A percentile compares a stretch with the other conserved stretches of the same genome.
Conservation (phyloP, 2,113 vertebrate genomes). For the Serilophus lunatus region DNA sequence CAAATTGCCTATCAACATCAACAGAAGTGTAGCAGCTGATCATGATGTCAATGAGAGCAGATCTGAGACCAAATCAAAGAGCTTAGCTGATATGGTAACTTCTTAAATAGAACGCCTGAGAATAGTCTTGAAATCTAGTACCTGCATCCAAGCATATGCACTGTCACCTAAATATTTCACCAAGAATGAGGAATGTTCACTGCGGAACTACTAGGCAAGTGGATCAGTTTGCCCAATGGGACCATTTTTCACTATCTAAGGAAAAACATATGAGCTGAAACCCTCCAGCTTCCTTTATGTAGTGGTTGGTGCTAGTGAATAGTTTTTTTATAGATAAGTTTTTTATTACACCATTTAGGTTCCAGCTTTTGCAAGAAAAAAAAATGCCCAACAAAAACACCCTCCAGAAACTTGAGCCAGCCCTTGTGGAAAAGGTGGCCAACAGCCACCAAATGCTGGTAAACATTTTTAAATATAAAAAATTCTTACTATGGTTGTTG, state of each 20-base stretch:
- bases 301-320: not conserved
- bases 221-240: not conserved
- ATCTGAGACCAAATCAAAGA: not conserved
- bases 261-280: not conserved
- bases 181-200: not conserved
- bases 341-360: not conserved
- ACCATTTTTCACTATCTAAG: not conserved
- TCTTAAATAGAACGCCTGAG: not conserved
- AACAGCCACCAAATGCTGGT: not conserved
- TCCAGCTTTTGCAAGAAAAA: not conserved
- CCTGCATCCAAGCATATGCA: not conserved
- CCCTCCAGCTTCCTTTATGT: not conserved
- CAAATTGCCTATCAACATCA: slow-evolving; percentile 72
- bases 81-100: not conserved
- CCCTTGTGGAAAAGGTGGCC: not conserved
- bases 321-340: not conserved
- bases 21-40: slow-evolving; percentile 17
- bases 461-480: not conserved
- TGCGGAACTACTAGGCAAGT: not conserved
- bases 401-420: not conserved
- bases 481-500: not conserved
- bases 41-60: not conserved
- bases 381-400: too few species aligned
- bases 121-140: not conserved
- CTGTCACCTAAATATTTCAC: not conserved